Conservation (phyloP, 2,113 vertebrate genomes). For the Thinocorus orbignyianus region DNA sequence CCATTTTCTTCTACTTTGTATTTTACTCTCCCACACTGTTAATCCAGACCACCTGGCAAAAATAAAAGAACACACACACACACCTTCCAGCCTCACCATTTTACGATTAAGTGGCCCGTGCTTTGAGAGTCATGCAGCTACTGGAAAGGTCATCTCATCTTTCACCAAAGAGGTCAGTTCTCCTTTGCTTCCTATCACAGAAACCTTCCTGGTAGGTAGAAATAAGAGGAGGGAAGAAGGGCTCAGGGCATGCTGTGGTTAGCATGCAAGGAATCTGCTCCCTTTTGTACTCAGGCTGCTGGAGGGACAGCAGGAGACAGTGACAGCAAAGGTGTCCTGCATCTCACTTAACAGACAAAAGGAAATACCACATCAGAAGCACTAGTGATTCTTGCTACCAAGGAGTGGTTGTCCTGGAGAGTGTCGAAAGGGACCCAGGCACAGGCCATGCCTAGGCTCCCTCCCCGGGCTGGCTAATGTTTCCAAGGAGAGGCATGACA, state of each 20-base stretch:
- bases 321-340: not conserved
- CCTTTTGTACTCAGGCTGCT: not conserved
- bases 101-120: not conserved
- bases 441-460: not conserved
- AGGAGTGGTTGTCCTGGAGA: not conserved
- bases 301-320: not conserved
- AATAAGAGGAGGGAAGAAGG: not conserved
- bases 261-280: slow-evolving; percentile 3
- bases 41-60: not conserved
- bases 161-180: not conserved
- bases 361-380: slow-evolving; percentile 25
- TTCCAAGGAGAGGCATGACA: not conserved
- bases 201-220: not conserved
- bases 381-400: not conserved
- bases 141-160: not conserved
- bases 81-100: not conserved
- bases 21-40: not conserved
- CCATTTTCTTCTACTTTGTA: not conserved
- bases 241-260: not conserved
- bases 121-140: not conserved
- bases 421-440: not conserved
- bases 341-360: not conserved
- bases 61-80: not conserved
- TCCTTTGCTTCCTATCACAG: not conserved
- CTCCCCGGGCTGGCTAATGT: not conserved